phyloP scores from a whole-genome alignment of 2,888 invertebrate species.

The Drosophila recens region DNA sequence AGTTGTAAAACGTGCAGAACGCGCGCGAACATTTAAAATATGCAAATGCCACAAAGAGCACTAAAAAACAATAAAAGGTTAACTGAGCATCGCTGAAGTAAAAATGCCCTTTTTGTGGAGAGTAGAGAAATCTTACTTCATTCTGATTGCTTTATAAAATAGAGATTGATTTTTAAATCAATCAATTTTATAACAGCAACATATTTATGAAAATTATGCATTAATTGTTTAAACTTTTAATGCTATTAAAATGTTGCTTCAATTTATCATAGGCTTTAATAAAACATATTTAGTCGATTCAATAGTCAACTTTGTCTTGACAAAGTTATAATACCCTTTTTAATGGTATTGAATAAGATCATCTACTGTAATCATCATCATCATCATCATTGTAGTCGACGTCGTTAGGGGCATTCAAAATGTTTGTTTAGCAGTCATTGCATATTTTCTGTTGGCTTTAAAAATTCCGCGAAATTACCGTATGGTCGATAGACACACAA shows the following conservation, averaged over 20 bases:
- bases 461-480: constrained; percentile 49
- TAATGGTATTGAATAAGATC: constrained; percentile 27
- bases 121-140: too few species aligned
- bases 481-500: constrained; percentile 27
- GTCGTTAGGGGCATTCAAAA: constrained; percentile 55
- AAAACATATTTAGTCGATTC: too few species aligned
- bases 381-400: constrained; percentile 36
- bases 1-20: constrained; percentile 76
- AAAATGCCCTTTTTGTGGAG: constrained; percentile 3
- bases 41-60: constrained; percentile 74
- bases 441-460: constrained; percentile 37
- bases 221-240: background rate
- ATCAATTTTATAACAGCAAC: too few species aligned
- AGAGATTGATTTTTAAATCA: too few species aligned
- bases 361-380: constrained; percentile 41
- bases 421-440: constrained; percentile 47
- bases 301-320: too few species aligned
- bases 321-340: background rate
- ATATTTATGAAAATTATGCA: too few species aligned
- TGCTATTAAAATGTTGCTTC: background rate
- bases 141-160: too few species aligned
- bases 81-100: background rate
- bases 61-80: constrained; percentile 16
- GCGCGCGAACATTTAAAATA: constrained; percentile 73
- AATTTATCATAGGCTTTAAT: background rate